Conservation (phyloP, 2,888 invertebrate genomes). For the Rhorus exstirpatorius region DNA sequence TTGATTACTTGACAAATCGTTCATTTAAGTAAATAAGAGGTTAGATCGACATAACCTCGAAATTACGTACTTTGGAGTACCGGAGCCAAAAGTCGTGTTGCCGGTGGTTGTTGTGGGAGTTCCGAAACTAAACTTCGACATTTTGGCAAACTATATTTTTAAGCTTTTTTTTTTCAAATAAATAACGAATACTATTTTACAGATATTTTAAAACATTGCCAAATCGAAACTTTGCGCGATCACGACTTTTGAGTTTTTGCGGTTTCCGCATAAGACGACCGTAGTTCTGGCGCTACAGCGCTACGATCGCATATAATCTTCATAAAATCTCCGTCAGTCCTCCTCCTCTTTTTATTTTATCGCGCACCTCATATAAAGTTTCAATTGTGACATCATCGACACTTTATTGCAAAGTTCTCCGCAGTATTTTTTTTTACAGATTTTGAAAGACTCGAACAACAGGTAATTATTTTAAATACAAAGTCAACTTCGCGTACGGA, state of each 20-base stretch:
- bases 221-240: not conserved
- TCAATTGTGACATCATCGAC: constrained; percentile 6
- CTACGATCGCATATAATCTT: constrained; percentile 13
- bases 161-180: constrained; percentile 9
- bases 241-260: constrained; percentile 44
- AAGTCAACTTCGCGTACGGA: too few relatives aligned
- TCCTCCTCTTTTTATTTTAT: not conserved
- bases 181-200: constrained; percentile 12
- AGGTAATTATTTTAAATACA: constrained; percentile 19
- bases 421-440: not conserved
- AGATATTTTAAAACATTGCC: constrained; percentile 39
- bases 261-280: not conserved
- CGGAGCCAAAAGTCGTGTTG: constrained; percentile 77
- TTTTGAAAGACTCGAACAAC: constrained; percentile 1
- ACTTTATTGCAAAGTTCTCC: not conserved
- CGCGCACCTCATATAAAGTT: not conserved
- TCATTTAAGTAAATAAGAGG: constrained; percentile 29
- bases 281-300: not conserved
- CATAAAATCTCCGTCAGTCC: not conserved
- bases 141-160: constrained; percentile 47
- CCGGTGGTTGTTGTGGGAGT: constrained; percentile 76
- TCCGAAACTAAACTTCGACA: constrained; percentile 82
- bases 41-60: constrained; percentile 66
- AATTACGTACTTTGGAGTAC: constrained; percentile 78
- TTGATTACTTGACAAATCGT: not conserved